phyloP scores from a whole-genome alignment of 2,888 invertebrate species.

The Linyphia triangularis region DNA sequence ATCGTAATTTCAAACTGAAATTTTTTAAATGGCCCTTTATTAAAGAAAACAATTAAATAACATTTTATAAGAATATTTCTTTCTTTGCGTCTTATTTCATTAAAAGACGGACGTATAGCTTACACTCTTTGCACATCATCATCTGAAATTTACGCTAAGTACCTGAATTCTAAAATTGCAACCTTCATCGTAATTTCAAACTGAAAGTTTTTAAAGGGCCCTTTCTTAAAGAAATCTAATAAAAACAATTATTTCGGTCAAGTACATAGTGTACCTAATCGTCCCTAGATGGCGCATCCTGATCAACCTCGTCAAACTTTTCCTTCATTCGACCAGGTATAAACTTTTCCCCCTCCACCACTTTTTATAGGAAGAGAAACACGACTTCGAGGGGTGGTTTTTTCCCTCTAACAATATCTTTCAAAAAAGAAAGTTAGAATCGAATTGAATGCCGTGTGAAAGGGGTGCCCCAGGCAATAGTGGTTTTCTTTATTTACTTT shows the following conservation, averaged over 20 bases:
- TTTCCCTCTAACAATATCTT: background rate
- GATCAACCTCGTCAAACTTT: conserved; percentile 27
- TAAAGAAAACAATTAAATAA: too few relatives aligned
- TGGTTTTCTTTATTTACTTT: conserved; percentile 2
- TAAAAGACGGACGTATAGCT: too few relatives aligned
- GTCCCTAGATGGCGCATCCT: conserved; percentile 56
- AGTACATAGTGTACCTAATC: background rate
- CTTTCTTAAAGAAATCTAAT: too few relatives aligned
- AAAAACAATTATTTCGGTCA: background rate
- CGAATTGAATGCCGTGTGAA: conserved; percentile 23
- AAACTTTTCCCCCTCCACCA: background rate
- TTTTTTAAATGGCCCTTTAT: too few relatives aligned
- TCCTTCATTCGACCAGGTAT: conserved; percentile 30
- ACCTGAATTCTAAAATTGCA: too few relatives aligned
- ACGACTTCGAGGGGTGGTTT: background rate
- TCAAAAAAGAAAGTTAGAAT: background rate
- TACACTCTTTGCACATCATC: too few relatives aligned
- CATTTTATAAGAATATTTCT: too few relatives aligned
- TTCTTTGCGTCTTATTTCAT: too few relatives aligned
- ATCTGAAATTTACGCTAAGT: too few relatives aligned
- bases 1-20: too few relatives aligned
- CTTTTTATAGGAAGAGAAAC: conserved; percentile 3
- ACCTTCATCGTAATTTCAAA: too few relatives aligned
- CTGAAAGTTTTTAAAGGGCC: too few relatives aligned
- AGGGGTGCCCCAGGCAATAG: conserved; percentile 9